Conservation (phyloP, 53 echinoderm and acorn worm genomes). For the Glandiceps talaboti region DNA sequence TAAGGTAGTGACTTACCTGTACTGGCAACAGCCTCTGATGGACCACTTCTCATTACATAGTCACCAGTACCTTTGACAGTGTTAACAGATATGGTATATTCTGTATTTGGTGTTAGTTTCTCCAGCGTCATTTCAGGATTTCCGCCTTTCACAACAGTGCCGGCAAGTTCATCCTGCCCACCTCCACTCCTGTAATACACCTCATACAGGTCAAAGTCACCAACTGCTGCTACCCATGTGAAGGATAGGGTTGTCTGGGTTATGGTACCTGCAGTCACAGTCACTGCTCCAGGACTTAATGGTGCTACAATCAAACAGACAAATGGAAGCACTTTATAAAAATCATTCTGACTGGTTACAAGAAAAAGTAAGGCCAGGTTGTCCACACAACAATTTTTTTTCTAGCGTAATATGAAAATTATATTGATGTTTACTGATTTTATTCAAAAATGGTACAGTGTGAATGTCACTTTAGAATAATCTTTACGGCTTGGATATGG, state of each 20-base stretch:
- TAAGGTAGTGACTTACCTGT: too few relatives aligned
- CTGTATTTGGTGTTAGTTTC: conserved; percentile 27
- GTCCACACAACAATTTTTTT: too few relatives aligned
- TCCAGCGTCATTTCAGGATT: conserved; percentile 25
- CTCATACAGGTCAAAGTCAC: conserved; percentile 40
- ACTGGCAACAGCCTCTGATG: background rate
- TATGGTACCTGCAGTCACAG: conserved; percentile 7
- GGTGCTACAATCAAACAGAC: conserved; percentile 21
- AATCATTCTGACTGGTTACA: too few relatives aligned
- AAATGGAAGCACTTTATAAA: too few relatives aligned
- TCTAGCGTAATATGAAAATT: too few relatives aligned
- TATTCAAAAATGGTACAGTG: too few relatives aligned
- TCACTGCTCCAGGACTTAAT: conserved; percentile 20
- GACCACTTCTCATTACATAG: conserved; percentile 5
- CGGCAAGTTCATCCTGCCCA: conserved; percentile 7
- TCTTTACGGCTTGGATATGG: too few relatives aligned
- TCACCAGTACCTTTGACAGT: conserved; percentile 22
- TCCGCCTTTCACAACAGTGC: conserved; percentile 9
- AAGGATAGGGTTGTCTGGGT: conserved; percentile 46
- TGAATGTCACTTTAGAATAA: too few relatives aligned
- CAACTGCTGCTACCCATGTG: conserved; percentile 34
- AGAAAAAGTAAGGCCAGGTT: too few relatives aligned
- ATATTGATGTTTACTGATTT: too few relatives aligned
- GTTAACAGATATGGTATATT: conserved; percentile 38
- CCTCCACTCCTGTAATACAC: conserved; percentile 26